phyloP scores from a whole-genome alignment of 2,888 invertebrate species.

The Holacanthella duospinosa region DNA sequence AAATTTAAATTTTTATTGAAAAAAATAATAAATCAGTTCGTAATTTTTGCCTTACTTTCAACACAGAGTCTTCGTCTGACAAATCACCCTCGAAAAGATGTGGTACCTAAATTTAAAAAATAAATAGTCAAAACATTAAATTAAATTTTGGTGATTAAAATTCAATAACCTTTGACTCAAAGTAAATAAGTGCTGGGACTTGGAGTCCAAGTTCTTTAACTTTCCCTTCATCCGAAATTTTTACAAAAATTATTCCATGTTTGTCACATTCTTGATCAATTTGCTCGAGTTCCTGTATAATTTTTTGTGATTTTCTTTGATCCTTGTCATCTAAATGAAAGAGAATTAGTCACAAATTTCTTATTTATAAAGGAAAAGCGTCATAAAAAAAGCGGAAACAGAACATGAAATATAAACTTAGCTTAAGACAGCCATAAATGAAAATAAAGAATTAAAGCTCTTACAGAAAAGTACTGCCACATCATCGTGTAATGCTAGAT shows the following conservation, averaged over 20 bases:
- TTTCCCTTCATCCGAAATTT: constrained; percentile 81
- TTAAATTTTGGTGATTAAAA: background rate
- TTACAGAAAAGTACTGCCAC: constrained; percentile 43
- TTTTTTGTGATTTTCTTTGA: constrained; percentile 68
- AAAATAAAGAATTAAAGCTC: constrained; percentile 24
- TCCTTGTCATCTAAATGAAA: constrained; percentile 65
- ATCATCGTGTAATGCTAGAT: constrained; percentile 40
- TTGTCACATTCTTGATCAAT: constrained; percentile 44
- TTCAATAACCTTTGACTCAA: constrained; percentile 48
- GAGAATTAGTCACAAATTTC: background rate
- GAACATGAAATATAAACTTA: background rate
- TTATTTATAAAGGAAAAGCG: too few relatives aligned
- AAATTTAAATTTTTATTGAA: background rate
- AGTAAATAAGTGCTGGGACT: constrained; percentile 74
- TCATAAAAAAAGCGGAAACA: background rate
- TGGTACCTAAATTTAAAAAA: constrained; percentile 60
- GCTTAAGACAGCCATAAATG: constrained; percentile 5
- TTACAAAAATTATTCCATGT: constrained; percentile 79
- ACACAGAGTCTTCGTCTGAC: constrained; percentile 9
- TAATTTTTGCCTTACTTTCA: background rate
- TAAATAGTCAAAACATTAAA: background rate
- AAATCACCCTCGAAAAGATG: constrained; percentile 65
- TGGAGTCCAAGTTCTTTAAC: constrained; percentile 84
- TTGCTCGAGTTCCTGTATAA: constrained; percentile 41
- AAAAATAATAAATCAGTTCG: background rate